Conservation (phyloP, 2,113 vertebrate genomes). For the Ondatra zibethicus region DNA sequence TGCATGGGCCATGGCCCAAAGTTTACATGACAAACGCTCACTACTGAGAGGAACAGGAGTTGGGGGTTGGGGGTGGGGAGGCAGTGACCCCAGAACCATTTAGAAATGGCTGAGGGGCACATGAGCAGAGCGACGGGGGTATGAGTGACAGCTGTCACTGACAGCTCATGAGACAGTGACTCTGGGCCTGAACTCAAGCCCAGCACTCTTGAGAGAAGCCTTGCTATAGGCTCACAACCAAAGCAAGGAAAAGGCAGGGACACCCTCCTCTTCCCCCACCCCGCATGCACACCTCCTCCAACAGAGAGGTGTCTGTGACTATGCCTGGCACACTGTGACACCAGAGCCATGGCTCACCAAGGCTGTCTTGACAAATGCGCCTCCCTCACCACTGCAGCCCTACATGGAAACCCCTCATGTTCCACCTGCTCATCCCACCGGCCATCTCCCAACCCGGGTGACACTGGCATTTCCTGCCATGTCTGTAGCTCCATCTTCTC, state of each 20-base stretch:
- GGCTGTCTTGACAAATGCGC: background rate
- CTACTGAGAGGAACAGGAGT: background rate
- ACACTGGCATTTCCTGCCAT: background rate
- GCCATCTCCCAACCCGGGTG: no score
- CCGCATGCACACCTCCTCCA: background rate
- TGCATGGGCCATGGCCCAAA: background rate
- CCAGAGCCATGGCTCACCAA: background rate
- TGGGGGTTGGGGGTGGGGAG: background rate
- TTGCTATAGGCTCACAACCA: background rate
- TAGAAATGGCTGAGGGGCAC: background rate
- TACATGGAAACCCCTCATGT: background rate
- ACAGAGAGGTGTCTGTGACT: background rate
- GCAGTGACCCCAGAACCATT: background rate
- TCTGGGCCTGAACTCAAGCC: background rate
- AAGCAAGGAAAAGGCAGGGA: no score
- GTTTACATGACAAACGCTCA: no score
- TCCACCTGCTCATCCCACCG: no score
- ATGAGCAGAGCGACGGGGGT: background rate
- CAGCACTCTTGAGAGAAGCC: background rate
- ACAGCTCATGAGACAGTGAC: background rate
- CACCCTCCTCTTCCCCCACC: no score
- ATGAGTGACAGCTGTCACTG: background rate
- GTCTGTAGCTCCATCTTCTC: background rate
- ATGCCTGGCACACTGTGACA: background rate
- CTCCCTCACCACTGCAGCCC: background rate